Evolutionary conservation across 2,888 invertebrate species (phyloP).

Genomic region (Dynastes maya): DNA sequence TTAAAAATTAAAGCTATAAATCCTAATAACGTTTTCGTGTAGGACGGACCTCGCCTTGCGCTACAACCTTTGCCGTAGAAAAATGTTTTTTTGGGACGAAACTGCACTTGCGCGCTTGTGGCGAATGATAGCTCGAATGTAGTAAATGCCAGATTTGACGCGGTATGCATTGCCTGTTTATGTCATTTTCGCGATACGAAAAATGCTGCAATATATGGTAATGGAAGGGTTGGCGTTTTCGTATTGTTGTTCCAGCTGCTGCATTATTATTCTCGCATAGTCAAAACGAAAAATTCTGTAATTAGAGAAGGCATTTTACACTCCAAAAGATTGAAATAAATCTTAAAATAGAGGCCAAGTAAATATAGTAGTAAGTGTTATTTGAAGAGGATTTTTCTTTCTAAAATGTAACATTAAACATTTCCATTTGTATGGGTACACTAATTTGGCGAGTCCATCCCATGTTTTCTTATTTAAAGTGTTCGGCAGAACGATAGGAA

Average conservation of each 20-base stretch:
- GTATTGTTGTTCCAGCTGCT: not conserved
- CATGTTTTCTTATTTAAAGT: no score
- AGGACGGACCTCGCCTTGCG: not conserved
- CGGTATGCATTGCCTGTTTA: not conserved
- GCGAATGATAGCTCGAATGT: not conserved
- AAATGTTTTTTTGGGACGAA: not conserved
- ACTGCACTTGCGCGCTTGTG: not conserved
- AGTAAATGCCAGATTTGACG: not conserved
- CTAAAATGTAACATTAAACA: no score
- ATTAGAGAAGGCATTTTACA: no score
- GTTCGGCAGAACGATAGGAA: no score
- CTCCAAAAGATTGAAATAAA: no score
- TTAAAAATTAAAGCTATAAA: slow-evolving; percentile 37
- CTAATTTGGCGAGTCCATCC: no score
- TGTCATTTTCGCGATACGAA: not conserved
- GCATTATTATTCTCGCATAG: no score
- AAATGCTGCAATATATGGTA: not conserved
- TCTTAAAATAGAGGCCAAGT: no score
- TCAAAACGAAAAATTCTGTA: no score
- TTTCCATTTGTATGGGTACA: no score
- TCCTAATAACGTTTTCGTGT: slow-evolving; percentile 10
- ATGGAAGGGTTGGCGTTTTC: not conserved
- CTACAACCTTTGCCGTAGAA: not conserved
- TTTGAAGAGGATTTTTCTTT: no score
- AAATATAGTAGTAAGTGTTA: no score